These are phyloP conservation scores for Pollenia angustigena DNA, from an alignment of 2,888 invertebrate species.

Conservation along the genomic window DNA sequence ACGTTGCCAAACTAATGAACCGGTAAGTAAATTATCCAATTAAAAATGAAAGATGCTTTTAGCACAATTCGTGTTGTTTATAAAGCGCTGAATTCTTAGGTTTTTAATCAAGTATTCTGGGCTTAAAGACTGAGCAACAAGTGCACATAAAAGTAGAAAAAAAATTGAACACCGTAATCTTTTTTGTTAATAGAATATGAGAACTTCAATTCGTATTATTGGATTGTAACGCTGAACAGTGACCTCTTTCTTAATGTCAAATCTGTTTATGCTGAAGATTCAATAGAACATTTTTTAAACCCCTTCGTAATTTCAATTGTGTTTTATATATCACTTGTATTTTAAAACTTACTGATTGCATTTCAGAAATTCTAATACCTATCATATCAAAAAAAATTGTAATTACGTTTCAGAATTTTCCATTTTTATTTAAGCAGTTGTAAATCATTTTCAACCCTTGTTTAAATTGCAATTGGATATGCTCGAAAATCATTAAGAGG, in stretches of 20 bases:
- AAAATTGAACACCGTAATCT: conserved; percentile 58
- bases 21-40: conserved; percentile 83
- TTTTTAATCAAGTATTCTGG: conserved; percentile 66
- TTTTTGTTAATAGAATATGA: conserved; percentile 19
- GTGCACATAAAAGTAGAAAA: conserved; percentile 89
- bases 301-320: too few species aligned
- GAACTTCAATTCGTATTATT: conserved; percentile 76
- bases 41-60: conserved; percentile 78
- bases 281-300: conserved; percentile 76
- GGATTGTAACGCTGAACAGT: conserved; percentile 88
- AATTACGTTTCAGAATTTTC: too few species aligned
- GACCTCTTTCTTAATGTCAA: conserved; percentile 93
- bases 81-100: conserved; percentile 74
- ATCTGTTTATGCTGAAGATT: conserved; percentile 86
- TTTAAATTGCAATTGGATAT: too few species aligned
- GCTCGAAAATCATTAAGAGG: too few species aligned
- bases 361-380: too few species aligned
- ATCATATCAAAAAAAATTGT: too few species aligned
- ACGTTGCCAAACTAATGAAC: conserved; percentile 98
- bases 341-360: too few species aligned
- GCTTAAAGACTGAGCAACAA: conserved; percentile 84
- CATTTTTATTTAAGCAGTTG: too few species aligned
- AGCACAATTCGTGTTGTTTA: conserved; percentile 83
- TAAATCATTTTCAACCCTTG: too few species aligned
- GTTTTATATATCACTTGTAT: too few species aligned